These are phyloP conservation scores for Podarcis siculus DNA, from an alignment of 2,797 vertebrate genomes.

Conservation along the genomic window DNA sequence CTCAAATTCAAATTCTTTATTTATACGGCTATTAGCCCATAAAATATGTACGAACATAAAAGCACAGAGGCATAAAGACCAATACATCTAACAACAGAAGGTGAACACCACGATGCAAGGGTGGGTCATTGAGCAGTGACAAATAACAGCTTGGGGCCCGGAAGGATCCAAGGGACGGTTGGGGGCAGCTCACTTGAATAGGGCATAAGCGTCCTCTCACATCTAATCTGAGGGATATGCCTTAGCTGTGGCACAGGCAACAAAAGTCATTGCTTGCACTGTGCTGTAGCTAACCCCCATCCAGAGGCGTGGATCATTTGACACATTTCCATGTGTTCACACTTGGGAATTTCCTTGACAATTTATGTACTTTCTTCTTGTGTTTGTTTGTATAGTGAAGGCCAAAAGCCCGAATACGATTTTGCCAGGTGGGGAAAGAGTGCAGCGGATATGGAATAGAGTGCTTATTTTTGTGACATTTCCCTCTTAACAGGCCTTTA, in stretches of 20 bases:
- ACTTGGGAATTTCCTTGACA: constrained; percentile 2
- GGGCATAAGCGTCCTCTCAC: neutral
- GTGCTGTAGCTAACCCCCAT: neutral
- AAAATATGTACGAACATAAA: too few relatives aligned
- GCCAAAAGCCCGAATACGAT: neutral
- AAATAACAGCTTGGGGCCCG: too few relatives aligned
- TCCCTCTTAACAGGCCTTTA: neutral
- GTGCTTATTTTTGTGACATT: constrained; percentile 3
- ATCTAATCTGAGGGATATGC: neutral
- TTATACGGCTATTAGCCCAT: too few relatives aligned
- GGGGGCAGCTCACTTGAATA: neutral
- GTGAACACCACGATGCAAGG: too few relatives aligned
- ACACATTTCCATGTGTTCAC: neutral
- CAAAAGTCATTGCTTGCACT: neutral
- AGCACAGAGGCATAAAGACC: too few relatives aligned
- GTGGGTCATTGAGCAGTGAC: too few relatives aligned
- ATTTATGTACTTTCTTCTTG: neutral
- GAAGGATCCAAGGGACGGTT: too few relatives aligned
- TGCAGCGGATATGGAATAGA: neutral
- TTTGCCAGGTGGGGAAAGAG: neutral
- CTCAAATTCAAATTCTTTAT: too few relatives aligned
- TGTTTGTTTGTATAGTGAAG: constrained; percentile 1
- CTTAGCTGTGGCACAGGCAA: neutral
- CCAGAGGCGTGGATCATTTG: neutral
- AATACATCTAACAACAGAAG: too few relatives aligned